These are phyloP conservation scores for Diabrotica virgifera DNA, from an alignment of 1,140 invertebrate species.

Conservation along the genomic window DNA sequence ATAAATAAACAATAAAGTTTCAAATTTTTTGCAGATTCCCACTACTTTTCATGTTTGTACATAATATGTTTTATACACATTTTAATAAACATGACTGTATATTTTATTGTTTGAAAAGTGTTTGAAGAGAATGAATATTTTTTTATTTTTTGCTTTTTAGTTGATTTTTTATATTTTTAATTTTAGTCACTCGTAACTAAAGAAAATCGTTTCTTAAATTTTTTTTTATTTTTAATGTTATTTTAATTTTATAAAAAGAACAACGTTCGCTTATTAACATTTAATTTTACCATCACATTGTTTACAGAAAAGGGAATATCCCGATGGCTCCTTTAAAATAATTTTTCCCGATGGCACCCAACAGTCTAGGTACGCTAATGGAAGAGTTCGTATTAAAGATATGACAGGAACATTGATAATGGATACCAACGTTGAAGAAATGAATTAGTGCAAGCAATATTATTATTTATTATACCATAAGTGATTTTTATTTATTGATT, in stretches of 20 bases:
- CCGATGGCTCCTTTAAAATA: constrained; percentile 88
- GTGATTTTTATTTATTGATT: neutral
- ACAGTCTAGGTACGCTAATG: constrained; percentile 87
- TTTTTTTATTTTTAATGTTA: no score
- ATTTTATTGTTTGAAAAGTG: no score
- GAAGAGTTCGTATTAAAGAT: constrained; percentile 82
- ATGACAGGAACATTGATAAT: constrained; percentile 59
- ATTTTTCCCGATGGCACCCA: constrained; percentile 83
- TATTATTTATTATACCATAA: constrained; percentile 3
- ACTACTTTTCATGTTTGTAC: no score
- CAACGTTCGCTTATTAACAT: neutral
- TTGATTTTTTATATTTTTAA: no score
- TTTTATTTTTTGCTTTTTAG: neutral
- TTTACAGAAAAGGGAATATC: constrained; percentile 80
- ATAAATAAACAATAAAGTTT: no score
- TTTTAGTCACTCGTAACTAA: no score
- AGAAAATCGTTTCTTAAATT: no score
- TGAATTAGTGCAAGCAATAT: constrained; percentile 5
- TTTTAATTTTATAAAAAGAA: neutral
- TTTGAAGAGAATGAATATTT: no score
- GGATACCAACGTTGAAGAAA: constrained; percentile 24
- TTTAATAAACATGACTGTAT: no score
- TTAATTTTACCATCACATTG: constrained; percentile 17
- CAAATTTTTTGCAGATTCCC: no score
- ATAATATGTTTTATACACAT: no score